Conservation (phyloP, 2,888 invertebrate species). For the Leptinotarsa haldemani region DNA sequence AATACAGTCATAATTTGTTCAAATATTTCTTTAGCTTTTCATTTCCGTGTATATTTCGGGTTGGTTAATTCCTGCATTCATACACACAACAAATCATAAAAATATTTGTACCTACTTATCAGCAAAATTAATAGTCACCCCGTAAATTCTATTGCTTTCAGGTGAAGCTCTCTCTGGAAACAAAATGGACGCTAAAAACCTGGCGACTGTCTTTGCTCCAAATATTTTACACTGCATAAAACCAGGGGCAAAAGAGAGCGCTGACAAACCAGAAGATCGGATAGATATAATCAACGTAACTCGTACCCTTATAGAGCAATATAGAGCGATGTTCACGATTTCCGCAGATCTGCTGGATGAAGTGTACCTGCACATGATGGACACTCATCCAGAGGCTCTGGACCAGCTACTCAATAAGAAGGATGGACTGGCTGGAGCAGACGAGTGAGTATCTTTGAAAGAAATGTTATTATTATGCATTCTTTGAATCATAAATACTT, state of each 20-base stretch:
- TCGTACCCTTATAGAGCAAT: slow-evolving; percentile 79
- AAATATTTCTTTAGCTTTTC: no score
- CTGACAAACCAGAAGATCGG: slow-evolving; percentile 82
- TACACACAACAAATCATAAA: no score
- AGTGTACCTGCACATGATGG: slow-evolving; percentile 86
- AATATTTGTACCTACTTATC: neutral
- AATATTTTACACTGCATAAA: slow-evolving; percentile 88
- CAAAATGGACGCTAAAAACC: slow-evolving; percentile 93
- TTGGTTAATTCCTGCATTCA: no score
- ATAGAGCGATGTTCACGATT: slow-evolving; percentile 79
- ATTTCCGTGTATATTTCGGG: no score
- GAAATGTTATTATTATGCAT: neutral
- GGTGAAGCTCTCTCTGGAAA: slow-evolving; percentile 79
- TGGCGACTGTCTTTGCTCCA: slow-evolving; percentile 94
- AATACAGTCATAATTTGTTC: no score
- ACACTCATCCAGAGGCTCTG: slow-evolving; percentile 84
- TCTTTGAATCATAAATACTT: no score
- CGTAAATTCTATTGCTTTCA: slow-evolving; percentile 46
- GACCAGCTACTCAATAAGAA: slow-evolving; percentile 72
- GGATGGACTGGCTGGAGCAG: slow-evolving; percentile 64
- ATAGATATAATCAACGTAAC: slow-evolving; percentile 92
- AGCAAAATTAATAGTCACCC: neutral
- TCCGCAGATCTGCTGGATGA: slow-evolving; percentile 87
- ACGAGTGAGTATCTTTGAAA: slow-evolving; percentile 62
- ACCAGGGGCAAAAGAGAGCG: slow-evolving; percentile 64